Evolutionary conservation across 2,113 vertebrate genomes (phyloP), one percentile per base, ranked within the genome.

Genomic region (Terrapene triunguis): DNA sequence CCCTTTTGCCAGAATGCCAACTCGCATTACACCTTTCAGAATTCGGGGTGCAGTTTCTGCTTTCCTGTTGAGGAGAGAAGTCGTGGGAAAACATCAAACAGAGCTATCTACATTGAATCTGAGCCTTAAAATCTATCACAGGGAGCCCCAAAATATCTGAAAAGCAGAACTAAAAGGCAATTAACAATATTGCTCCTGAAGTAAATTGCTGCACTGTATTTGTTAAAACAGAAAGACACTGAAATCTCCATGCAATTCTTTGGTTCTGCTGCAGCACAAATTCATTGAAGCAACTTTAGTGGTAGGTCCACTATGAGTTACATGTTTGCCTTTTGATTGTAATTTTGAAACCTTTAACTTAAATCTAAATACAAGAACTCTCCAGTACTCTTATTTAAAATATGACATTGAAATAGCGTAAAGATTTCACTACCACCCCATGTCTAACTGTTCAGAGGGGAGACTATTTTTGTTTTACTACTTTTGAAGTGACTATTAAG

Each of bases 1-100:
- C 89, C 99, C 99, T 92, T 99, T 99, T 24, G 99, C 99, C 93
- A 99, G 96, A 94, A 99, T 98, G 27, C 99, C 99, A 2, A 99
- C 98, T 27, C 98, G 97, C 98, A 99, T 98, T 82, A 99, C 99
- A 3, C 98, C 99, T 95, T 99, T 99, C 44, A 99, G 98, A 90
- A 99, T 76, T 85, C 98, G 98, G 3, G 96, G 57, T 0, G 97
- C 81, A 88, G 91, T 88, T 14, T 93, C 96, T 42, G 89, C 16
- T 47, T 84, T 12, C 10, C 98, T 99, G 96, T 13, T 5, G 24
- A 72, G 59, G 44, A 55, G 81, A 65, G 55, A 74, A 57, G 38
- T 29, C 3, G n/a, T 6, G 32, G 54, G 29, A 78, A 24, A 12
- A 21, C 2, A 42, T 29, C 35, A 51, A 69, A 65, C 69, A 82